Percentiles rank a stretch among this genome's conserved stretches.
Evolutionary conservation across 2,797 vertebrate species (phyloP).

Genomic region (Rhinella marina): DNA sequence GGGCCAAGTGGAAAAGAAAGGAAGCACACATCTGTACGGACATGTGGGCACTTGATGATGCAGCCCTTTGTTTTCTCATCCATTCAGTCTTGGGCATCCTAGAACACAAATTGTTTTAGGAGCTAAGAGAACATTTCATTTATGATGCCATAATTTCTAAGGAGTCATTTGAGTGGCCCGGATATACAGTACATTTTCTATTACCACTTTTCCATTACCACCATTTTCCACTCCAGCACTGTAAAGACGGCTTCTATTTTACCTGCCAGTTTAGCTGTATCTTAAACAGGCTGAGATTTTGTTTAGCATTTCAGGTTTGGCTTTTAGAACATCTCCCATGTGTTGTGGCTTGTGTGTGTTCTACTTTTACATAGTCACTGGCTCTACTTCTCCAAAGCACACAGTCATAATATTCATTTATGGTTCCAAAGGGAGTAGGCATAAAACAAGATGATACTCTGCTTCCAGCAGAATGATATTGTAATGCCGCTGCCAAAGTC

Average conservation of each 20-base stretch:
- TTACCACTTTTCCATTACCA: too few species aligned
- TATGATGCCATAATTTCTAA: not conserved
- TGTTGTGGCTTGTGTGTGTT: constrained; percentile 39
- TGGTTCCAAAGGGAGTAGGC: constrained; percentile 52
- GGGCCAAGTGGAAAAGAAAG: too few species aligned
- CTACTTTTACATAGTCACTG: constrained; percentile 50
- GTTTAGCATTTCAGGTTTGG: constrained; percentile 10
- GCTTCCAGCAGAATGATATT: constrained; percentile 43
- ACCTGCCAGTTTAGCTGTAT: constrained; percentile 18
- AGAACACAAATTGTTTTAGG: not conserved
- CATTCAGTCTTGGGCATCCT: not conserved
- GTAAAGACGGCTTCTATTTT: not conserved
- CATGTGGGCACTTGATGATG: too few species aligned
- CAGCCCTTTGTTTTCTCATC: not conserved
- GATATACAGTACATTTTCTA: not conserved
- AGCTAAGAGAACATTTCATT: not conserved
- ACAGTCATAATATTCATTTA: constrained; percentile 59
- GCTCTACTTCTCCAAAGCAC: constrained; percentile 31
- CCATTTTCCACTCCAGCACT: not conserved
- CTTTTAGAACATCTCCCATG: constrained; percentile 35
- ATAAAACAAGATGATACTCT: constrained; percentile 54
- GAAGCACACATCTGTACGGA: too few species aligned
- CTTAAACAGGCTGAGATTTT: not conserved
- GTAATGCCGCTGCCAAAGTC: constrained; percentile 36
- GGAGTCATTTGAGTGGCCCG: not conserved